Percentiles rank a stretch among this genome's conserved stretches.
phyloP scores from a whole-genome alignment of 64 coral and sea anemone species.

The Stichodactyla helianthus region DNA sequence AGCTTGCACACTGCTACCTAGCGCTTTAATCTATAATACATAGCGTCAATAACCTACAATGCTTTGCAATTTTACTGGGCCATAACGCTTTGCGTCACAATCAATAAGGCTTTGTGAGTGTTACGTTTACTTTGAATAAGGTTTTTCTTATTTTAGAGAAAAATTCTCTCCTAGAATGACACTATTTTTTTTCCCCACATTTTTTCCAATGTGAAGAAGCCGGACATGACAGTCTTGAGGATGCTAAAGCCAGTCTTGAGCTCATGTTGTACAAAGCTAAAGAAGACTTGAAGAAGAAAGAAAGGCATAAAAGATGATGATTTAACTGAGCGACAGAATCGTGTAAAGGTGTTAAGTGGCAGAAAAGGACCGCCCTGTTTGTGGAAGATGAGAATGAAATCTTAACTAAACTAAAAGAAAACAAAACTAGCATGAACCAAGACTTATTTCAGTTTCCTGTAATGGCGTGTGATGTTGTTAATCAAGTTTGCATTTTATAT shows the following conservation, averaged over 20 bases:
- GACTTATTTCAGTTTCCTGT: background rate
- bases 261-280: constrained; percentile 75
- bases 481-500: background rate
- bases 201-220: constrained; percentile 35
- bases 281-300: constrained; percentile 73
- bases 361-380: background rate
- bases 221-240: constrained; percentile 88
- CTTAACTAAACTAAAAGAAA: background rate
- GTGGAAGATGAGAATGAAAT: too few species aligned
- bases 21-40: background rate
- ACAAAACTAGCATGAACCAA: background rate
- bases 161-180: background rate
- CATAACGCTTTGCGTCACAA: background rate
- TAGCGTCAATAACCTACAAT: background rate
- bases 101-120: background rate
- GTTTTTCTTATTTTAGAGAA: background rate
- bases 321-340: background rate
- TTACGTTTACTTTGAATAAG: background rate
- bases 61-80: too few species aligned
- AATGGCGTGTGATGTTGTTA: background rate
- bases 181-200: background rate
- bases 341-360: background rate
- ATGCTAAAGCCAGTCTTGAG: constrained; percentile 64
- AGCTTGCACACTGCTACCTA: background rate
- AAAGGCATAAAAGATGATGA: constrained; percentile 49